Percentiles rank a stretch among this genome's conserved stretches.
Evolutionary conservation across 2,888 invertebrate genomes (phyloP).

Genomic region (Cephus rjabovi): DNA sequence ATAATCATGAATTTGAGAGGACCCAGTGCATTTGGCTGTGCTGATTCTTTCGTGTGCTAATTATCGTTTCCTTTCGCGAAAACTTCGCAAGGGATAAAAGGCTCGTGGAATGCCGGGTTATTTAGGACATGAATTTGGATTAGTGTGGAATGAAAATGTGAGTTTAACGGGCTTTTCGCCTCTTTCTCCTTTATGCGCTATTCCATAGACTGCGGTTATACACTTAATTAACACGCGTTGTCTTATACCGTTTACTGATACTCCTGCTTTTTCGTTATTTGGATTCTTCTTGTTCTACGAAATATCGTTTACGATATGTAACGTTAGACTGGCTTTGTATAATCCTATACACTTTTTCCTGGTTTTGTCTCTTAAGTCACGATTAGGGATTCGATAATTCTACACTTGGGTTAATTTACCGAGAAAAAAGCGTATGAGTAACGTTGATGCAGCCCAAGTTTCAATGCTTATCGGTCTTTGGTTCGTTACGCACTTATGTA

Average conservation of each 20-base stretch:
- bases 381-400: background rate
- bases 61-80: background rate
- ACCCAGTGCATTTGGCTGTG: too few species aligned
- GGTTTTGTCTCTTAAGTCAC: background rate
- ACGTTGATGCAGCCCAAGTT: background rate
- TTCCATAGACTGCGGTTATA: background rate
- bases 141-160: background rate
- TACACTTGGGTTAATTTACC: background rate
- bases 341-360: background rate
- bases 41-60: background rate
- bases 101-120: background rate
- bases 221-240: background rate
- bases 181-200: background rate
- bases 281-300: background rate
- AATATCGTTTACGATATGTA: background rate
- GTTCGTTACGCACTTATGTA: background rate
- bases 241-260: background rate
- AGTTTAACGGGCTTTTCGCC: background rate
- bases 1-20: too few species aligned
- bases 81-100: background rate
- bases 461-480: background rate
- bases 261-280: background rate
- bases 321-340: background rate
- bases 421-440: background rate
- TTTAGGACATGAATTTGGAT: background rate